Evolutionary conservation across 2,113 vertebrate species (phyloP), one percentile per base, ranked within the genome.

Genomic region (Rhinolophus ferrumequinum): DNA sequence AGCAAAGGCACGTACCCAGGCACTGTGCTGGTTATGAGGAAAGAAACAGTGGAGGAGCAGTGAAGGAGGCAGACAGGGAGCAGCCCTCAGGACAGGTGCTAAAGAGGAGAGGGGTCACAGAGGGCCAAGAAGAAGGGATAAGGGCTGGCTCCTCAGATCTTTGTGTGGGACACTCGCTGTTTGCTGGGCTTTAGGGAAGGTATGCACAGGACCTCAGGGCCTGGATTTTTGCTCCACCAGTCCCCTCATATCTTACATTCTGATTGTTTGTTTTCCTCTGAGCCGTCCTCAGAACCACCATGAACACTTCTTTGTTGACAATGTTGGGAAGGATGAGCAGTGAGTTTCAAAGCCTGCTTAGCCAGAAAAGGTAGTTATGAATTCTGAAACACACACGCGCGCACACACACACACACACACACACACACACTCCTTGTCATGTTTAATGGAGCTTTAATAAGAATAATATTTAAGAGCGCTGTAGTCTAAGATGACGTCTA

Each of bases 331-430:
- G 24, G 5, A 52, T 26, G 21, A 89, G 0, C 3, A 8, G 33
- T 30, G 16, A 54, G 14, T 76, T 52, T 67, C 30, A 86, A 90
- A 60, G 15, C 8, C 19, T 67, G 4, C 8, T 69, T 76, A 52
- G 19, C 28, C 88, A 75, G 41, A 88, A 58, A 77, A 1, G 0
- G 15, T 47, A 38, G 56, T 50, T 84, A 41, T 79, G 13, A 86
- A 64, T 69, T 92, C 28, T 44, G 64, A 90, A 88, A 83, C 41
- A 86, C 13, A 52, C 38, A 35, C n/a, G n/a, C n/a, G n/a, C n/a
- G n/a, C 38, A 56, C 41, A n/a, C 24, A 22, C 26, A 30, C 44
- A 93, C 47, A 83, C 41, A 86, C 13, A 52, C 38, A 35, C 38
- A 56, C 41, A n/a, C 24, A 22, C 26, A 30, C 44, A 93, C 47